A percentile compares a stretch with the other conserved stretches of the same genome.
These are phyloP conservation scores for Lapara coniferarum DNA, from an alignment of 2,888 invertebrate species.

Conservation along the genomic window DNA sequence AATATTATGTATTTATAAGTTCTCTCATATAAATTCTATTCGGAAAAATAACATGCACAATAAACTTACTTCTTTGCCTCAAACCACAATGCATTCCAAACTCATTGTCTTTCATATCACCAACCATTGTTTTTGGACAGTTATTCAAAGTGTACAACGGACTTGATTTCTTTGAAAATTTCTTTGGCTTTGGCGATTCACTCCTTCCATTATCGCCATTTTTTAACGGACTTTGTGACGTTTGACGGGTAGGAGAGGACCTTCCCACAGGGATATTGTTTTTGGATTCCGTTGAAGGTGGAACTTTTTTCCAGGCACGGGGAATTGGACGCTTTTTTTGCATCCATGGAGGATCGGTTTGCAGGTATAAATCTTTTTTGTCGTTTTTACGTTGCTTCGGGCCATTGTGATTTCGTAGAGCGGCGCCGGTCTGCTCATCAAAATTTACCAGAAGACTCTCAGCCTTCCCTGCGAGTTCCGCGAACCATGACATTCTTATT, in stretches of 20 bases:
- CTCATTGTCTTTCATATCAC: constrained; percentile 51
- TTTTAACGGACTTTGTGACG: constrained; percentile 42
- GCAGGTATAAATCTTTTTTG: constrained; percentile 40
- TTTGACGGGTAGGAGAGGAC: constrained; percentile 44
- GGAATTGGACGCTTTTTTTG: constrained; percentile 50
- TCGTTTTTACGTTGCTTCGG: constrained; percentile 54
- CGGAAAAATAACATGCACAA: not conserved
- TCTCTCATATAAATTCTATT: not conserved
- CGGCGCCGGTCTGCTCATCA: constrained; percentile 89
- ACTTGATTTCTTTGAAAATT: constrained; percentile 45
- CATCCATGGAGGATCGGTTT: constrained; percentile 45
- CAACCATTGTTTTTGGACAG: constrained; percentile 58
- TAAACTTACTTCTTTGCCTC: constrained; percentile 62
- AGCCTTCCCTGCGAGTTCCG: constrained; percentile 89
- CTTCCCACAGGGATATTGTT: constrained; percentile 46
- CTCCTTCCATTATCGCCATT: constrained; percentile 42
- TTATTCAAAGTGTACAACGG: constrained; percentile 54
- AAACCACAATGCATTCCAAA: constrained; percentile 47
- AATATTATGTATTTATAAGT: not conserved
- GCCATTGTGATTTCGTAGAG: constrained; percentile 73
- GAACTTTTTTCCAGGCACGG: constrained; percentile 49
- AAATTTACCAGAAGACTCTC: constrained; percentile 89
- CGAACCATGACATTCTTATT: constrained; percentile 87
- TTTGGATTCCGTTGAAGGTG: constrained; percentile 49
- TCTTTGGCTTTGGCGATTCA: constrained; percentile 39